Conservation (phyloP, 1,140 invertebrate species). For the Temnothorax nylanderi region DNA sequence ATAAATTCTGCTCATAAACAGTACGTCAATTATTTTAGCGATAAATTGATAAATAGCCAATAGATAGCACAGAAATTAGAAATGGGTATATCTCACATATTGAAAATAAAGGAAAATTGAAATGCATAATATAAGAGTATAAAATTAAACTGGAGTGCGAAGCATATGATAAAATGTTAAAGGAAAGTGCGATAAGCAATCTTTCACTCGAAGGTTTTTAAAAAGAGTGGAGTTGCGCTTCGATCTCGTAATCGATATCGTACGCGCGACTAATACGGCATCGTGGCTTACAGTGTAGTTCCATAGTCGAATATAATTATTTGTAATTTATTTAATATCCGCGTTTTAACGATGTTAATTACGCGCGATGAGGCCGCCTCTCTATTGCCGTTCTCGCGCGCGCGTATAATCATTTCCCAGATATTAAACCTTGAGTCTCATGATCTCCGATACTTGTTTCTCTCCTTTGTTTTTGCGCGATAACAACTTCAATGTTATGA, state of each 20-base stretch:
- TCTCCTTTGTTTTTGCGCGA: constrained; percentile 37
- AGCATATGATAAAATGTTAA: background rate
- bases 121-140: background rate
- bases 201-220: background rate
- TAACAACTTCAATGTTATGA: constrained; percentile 67
- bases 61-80: background rate
- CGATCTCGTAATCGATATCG: constrained; percentile 33
- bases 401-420: constrained; percentile 64
- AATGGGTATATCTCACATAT: background rate
- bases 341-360: constrained; percentile 75
- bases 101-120: background rate
- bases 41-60: background rate
- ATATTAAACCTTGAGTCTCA: constrained; percentile 26
- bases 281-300: constrained; percentile 55
- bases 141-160: background rate
- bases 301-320: constrained; percentile 74
- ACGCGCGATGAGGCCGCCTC: constrained; percentile 6
- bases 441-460: constrained; percentile 19
- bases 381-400: constrained; percentile 25
- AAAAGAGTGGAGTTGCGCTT: background rate
- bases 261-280: background rate
- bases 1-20: background rate
- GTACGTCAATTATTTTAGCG: background rate
- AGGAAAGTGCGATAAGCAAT: background rate
- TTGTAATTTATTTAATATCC: constrained; percentile 78